Percentiles rank a stretch among this genome's conserved stretches.
phyloP scores from a whole-genome alignment of 2,888 invertebrate genomes.

The Sminthurides aquaticus region DNA sequence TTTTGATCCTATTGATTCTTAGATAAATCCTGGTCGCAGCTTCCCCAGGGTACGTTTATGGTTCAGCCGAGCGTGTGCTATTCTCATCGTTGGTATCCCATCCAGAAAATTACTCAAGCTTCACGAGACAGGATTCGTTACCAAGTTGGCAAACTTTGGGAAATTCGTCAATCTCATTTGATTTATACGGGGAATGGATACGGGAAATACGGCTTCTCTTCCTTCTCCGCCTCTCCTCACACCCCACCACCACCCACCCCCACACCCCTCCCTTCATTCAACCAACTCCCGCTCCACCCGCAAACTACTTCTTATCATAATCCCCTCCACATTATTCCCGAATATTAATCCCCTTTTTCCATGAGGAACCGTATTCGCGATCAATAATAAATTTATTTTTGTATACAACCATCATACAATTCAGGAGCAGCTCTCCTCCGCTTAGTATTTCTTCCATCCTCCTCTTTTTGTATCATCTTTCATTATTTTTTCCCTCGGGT shows the following conservation, averaged over 20 bases:
- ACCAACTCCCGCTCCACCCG: too few species aligned
- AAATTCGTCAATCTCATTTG: constrained; percentile 20
- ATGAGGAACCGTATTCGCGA: too few species aligned
- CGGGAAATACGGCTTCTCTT: not conserved
- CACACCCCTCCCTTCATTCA: not conserved
- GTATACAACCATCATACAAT: too few species aligned
- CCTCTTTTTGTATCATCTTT: too few species aligned
- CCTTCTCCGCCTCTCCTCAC: not conserved
- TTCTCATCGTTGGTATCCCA: constrained; percentile 34
- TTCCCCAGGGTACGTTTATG: constrained; percentile 40
- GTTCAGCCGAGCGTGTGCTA: constrained; percentile 38
- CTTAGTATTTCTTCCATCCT: too few species aligned
- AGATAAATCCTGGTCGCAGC: constrained; percentile 4
- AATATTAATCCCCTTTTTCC: too few species aligned
- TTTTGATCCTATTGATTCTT: not conserved
- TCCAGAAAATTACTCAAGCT: constrained; percentile 29
- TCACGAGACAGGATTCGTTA: constrained; percentile 23
- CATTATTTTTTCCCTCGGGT: too few species aligned
- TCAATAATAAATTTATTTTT: too few species aligned
- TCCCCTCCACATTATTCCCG: too few species aligned
- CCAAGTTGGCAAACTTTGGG: constrained; percentile 36
- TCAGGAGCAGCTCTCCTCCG: too few species aligned
- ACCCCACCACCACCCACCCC: not conserved
- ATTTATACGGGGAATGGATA: not conserved
- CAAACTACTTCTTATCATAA: too few species aligned